Evolutionary conservation across 2,888 invertebrate species (phyloP), one percentile per base, ranked within the genome.

Genomic region (Polyommatus iphigenia): DNA sequence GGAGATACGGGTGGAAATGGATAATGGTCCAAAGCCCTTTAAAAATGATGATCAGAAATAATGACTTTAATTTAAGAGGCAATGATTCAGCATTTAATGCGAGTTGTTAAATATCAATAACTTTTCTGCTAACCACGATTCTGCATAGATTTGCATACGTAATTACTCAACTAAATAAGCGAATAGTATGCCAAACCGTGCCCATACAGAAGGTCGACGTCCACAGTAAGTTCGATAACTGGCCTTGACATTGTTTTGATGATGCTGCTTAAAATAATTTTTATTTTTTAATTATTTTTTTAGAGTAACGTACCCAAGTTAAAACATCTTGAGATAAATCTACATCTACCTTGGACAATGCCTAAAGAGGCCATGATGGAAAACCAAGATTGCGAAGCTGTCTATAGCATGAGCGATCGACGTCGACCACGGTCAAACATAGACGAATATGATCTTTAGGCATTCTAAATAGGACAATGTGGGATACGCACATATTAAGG

Each of bases 191-290:
- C 20, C 20, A 20, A 20, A 59, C 59, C 6, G 29, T 67, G 15
- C 5, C 10, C 4, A 32, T 62, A 18, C 15, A 46, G 72, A 72
- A 72, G 73, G 73, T 73, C 73, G 24, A 20, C 46, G 73, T 20
- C 41, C 73, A 24, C 20, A 10, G 41, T 46, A 72, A 72, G 72
- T 72, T 73, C 46, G 46, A 13, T 73, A 46, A 73, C 73, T 73
- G 46, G 13, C 73, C 73, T 24, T 46, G 24, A 46, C 46, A 46
- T 73, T 73, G 46, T 73, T 73, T 73, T 67, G 32, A 6, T 67
- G 67, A 67, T 29, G 32, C 20, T 41, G 46, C 6, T 46, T 73
- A 13, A 36, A 20, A 13, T 50, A 50, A 13, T 50, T 50, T 46
- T 15, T 13, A 50, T 59, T 59, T 20, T 59, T 59, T 59, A 13